Evolutionary conservation across 2,888 invertebrate species (phyloP).

Genomic region (Plebejus argus): DNA sequence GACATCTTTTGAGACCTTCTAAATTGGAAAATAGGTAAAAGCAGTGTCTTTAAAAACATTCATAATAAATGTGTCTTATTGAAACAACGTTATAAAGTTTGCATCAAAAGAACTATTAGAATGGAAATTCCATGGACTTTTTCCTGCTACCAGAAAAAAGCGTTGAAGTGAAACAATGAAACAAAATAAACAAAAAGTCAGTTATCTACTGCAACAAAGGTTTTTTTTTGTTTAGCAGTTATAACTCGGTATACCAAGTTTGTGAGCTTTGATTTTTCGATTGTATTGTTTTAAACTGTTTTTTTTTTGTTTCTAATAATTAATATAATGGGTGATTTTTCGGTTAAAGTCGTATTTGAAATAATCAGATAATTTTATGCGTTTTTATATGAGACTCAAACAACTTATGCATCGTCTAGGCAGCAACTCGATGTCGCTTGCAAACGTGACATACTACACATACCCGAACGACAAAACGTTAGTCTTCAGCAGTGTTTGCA

Average conservation of each 20-base stretch:
- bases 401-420: too few species aligned
- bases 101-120: neutral
- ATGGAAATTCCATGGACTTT: neutral
- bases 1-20: neutral
- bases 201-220: conserved; percentile 36
- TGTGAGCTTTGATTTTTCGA: neutral
- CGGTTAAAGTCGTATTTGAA: too few species aligned
- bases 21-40: neutral
- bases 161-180: neutral
- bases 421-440: too few species aligned
- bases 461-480: too few species aligned
- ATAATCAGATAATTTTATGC: too few species aligned
- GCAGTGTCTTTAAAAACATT: neutral
- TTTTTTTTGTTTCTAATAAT: conserved; percentile 1
- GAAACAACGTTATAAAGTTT: neutral
- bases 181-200: conserved; percentile 16
- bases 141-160: neutral
- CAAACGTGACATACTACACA: too few species aligned
- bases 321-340: too few species aligned
- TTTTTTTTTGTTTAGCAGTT: conserved; percentile 26
- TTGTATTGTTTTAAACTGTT: neutral
- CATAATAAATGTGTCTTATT: neutral
- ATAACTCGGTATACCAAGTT: neutral
- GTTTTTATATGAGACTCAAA: too few species aligned
- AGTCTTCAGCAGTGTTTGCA: too few species aligned